Percentiles rank a stretch among this genome's conserved stretches.
phyloP scores from a whole-genome alignment of 2,888 invertebrate species.

The Erebia ligea region DNA sequence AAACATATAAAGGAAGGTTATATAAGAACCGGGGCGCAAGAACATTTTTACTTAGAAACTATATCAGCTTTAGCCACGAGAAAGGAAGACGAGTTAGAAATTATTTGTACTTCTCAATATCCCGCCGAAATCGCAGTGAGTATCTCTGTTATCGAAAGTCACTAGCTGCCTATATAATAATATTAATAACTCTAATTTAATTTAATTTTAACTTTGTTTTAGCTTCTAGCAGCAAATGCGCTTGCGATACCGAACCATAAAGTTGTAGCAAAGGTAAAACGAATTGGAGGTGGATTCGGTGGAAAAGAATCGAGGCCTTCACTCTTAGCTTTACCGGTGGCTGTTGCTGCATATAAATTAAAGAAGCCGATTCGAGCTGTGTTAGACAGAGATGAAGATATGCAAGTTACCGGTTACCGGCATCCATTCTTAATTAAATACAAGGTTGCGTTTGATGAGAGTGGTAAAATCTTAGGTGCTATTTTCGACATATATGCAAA shows the following conservation, averaged over 20 bases:
- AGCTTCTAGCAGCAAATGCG: conserved; percentile 85
- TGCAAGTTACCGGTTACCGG: conserved; percentile 90
- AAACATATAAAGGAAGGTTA: conserved; percentile 87
- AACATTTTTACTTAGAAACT: conserved; percentile 96
- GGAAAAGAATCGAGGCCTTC: conserved; percentile 90
- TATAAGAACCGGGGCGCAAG: conserved; percentile 90
- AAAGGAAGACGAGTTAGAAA: conserved; percentile 92
- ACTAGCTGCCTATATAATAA: not conserved
- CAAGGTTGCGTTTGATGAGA: conserved; percentile 87
- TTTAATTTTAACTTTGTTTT: conserved; percentile 46
- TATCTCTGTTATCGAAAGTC: not conserved
- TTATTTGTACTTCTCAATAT: conserved; percentile 91
- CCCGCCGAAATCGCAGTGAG: conserved; percentile 88
- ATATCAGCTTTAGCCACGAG: conserved; percentile 85
- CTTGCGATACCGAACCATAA: conserved; percentile 86
- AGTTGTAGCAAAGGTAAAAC: conserved; percentile 87
- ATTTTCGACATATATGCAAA: conserved; percentile 87
- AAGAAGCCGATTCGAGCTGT: conserved; percentile 89
- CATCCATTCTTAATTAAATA: conserved; percentile 92
- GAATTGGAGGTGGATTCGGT: conserved; percentile 94
- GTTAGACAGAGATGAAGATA: conserved; percentile 94
- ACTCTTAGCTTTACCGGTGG: conserved; percentile 85
- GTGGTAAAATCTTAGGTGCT: conserved; percentile 86
- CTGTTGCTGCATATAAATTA: conserved; percentile 89
- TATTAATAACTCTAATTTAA: conserved; percentile 14